Evolutionary conservation across 2,888 invertebrate species (phyloP), one percentile per base, ranked within the genome.

Genomic region (Drosophila robusta): DNA sequence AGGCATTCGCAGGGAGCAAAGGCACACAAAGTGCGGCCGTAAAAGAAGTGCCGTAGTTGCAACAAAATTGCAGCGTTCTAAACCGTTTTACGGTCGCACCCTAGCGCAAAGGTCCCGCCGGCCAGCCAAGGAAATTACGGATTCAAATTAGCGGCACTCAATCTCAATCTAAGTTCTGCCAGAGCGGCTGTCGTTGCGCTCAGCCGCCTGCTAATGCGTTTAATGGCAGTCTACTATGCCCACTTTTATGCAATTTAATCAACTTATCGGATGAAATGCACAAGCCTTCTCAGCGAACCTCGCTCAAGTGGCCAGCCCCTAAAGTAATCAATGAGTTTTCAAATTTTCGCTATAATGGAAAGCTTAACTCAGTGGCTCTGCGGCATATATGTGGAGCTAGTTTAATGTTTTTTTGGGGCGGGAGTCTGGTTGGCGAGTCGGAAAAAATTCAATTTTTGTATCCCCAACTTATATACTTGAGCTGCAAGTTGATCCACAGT

Each of bases 121-220:
- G 51, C 44, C 49, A 44, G 61, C 57, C 47, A 52, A 75, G 70
- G 51, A 86, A 78, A 86, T 83, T 87, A 88, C 89, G 71, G 78
- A 88, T 83, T 88, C 89, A 84, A 84, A 84, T 84, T 84, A 86
- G 89, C 87, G 75, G 70, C 84, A 83, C 89, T 88, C 87, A 80
- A 86, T 82, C 82, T 87, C 86, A 78, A 84, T 88, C 84, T 83
- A 72, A 84, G 84, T 82, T 73, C 65, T 57, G 46, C 14, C 56
- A 51, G 32, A 18, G 54, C 41, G 36, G 32, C 68, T 58, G 58
- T 16, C 63, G 49, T 18, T 61, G 52, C 79, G 66, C 71, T 75
- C 79, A 78, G 71, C 85, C 68, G 76, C 66, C 76, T 52, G 68
- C 79, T 85, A 85, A 82, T 85, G 82, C 79, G 63, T 78, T 78